Evolutionary conservation across 1,140 invertebrate genomes (phyloP).

Genomic region (Holcopasites calliopsidis): DNA sequence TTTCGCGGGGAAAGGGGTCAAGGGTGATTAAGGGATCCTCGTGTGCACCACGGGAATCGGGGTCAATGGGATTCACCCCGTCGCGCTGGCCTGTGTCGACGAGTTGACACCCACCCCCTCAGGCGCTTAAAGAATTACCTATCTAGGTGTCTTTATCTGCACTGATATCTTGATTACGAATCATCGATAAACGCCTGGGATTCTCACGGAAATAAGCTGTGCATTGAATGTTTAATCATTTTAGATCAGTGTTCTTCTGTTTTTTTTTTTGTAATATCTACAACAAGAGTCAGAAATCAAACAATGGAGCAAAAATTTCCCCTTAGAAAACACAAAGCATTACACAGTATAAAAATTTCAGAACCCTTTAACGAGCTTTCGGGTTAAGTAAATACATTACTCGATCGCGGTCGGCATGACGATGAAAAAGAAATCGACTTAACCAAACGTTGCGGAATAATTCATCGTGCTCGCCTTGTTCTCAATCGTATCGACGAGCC

Average conservation of each 20-base stretch:
- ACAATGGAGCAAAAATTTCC: too few relatives aligned
- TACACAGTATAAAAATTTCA: too few relatives aligned
- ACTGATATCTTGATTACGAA: constrained; percentile 6
- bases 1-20: constrained; percentile 54
- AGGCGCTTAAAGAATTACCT: constrained; percentile 30
- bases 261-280: too few relatives aligned
- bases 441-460: constrained; percentile 13
- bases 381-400: too few relatives aligned
- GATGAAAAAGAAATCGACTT: constrained; percentile 2
- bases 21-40: constrained; percentile 59
- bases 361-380: not conserved
- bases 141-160: constrained; percentile 1
- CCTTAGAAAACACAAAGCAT: too few relatives aligned
- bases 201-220: too few relatives aligned
- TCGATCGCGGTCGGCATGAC: not conserved
- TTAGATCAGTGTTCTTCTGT: not conserved
- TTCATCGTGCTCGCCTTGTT: constrained; percentile 5
- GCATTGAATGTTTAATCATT: too few relatives aligned
- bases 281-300: too few relatives aligned
- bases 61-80: constrained; percentile 59
- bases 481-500: constrained; percentile 1
- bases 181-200: not conserved
- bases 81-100: not conserved
- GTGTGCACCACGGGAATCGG: constrained; percentile 27
- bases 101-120: constrained; percentile 11